Base-by-base conservation (phyloP, 2,888 invertebrate genomes). In the Drosophila quinaria region DNA sequence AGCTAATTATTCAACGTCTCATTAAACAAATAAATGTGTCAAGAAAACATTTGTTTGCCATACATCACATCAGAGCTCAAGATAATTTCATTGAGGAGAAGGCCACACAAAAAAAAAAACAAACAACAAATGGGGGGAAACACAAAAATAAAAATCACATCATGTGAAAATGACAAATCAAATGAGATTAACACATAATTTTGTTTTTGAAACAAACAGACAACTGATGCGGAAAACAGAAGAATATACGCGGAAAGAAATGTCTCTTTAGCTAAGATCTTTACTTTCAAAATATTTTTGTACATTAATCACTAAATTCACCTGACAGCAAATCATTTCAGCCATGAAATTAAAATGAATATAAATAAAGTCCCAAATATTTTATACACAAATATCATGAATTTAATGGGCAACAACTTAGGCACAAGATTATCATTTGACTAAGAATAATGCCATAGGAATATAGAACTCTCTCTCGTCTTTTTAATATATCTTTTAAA, bases 101-200 rank as follows among this genome's bases (percentile, higher is more conserved):
- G 87, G 81, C 74, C 69, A 46, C 46, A 11, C 11, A 31, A 64
- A 55, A 62, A 42, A 9, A 44, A 29, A 35, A 35, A 51, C 55
- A 46, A 58, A 44, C 35, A 29, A 39, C 33, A 35, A 35, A 56
- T 55, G 52, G 19, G 9, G 19, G 9, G 29, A n/a, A 17, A 49
- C 35, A 13, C 39, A n/a, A 39, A 17, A 11, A 22, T n/a, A 49
- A 54, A 60, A 78, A 72, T 86, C 86, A 83, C 86, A 70, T 86
- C 86, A 88, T 81, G 73, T 88, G 88, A 78, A 81, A 88, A 83
- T 80, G 83, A 86, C 86, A 86, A 86, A 88, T 88, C 85, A 88
- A 83, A 86, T 86, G 66, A 78, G 80, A 88, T 86, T 86, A 87
- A 80, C 85, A 87, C 85, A 74, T 81, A 72, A 84, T 80, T 87